These are phyloP conservation scores for Lepisosteus osseus DNA, from an alignment of 2,113 vertebrate genomes.

Conservation along the genomic window DNA sequence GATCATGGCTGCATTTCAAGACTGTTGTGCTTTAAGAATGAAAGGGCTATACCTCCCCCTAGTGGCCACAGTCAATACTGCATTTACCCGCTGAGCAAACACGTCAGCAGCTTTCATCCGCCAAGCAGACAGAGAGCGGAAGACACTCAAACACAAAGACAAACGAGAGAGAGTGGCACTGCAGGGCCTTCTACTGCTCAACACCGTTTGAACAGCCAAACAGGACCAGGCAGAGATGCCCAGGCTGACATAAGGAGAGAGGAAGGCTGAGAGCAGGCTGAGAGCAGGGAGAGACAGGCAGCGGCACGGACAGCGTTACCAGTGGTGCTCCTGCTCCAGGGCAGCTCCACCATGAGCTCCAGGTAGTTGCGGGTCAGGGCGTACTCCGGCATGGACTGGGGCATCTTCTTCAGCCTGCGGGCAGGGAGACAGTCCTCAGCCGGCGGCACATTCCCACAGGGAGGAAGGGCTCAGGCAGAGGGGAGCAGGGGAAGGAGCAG, in stretches of 20 bases:
- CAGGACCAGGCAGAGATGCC: neutral
- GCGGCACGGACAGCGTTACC: constrained; percentile 53
- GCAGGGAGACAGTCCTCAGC: neutral
- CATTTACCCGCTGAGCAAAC: constrained; percentile 1
- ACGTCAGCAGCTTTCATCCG: neutral
- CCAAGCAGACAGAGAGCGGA: neutral
- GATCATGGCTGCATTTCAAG: too few species aligned
- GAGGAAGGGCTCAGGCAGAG: too few species aligned
- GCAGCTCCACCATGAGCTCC: constrained; percentile 94
- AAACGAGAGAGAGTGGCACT: too few species aligned
- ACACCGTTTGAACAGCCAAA: neutral
- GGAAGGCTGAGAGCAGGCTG: too few species aligned
- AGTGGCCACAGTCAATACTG: constrained; percentile 10
- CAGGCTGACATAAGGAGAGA: too few species aligned
- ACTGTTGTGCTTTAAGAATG: too few species aligned
- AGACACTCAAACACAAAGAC: neutral
- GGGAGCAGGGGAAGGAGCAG: too few species aligned
- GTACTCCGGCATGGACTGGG: constrained; percentile 95
- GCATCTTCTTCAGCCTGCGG: constrained; percentile 94
- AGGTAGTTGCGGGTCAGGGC: constrained; percentile 92
- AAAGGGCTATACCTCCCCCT: constrained; percentile 4
- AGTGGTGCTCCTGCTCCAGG: constrained; percentile 90
- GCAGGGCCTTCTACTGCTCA: too few species aligned
- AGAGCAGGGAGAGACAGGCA: too few species aligned
- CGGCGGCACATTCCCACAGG: neutral